Evolutionary conservation across 1,140 invertebrate genomes (phyloP).

Genomic region (Brachionus paranguensis): DNA sequence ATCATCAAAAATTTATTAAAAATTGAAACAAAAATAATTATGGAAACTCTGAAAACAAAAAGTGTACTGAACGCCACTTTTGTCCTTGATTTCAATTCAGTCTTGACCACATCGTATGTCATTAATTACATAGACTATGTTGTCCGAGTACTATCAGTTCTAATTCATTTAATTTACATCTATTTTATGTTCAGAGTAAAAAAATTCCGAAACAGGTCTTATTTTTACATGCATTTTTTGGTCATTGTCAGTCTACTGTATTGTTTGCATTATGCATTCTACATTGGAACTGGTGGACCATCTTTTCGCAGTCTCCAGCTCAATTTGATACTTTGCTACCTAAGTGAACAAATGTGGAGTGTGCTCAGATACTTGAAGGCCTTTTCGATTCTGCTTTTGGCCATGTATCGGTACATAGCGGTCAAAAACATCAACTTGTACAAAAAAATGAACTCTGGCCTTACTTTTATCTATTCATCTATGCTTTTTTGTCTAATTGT

Average conservation of each 20-base stretch:
- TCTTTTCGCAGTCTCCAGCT: background rate
- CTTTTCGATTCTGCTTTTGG: background rate
- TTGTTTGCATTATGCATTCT: background rate
- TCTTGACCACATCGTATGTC: background rate
- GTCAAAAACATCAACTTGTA: conserved; percentile 13
- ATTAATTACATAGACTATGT: background rate
- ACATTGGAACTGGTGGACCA: background rate
- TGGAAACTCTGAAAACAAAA: background rate
- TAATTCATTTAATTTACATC: background rate
- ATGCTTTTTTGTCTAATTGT: background rate
- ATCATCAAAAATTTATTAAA: too few relatives aligned
- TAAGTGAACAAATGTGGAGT: background rate
- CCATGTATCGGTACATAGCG: conserved; percentile 10
- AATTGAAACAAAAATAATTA: background rate
- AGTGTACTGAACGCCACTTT: background rate
- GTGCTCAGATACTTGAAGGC: background rate
- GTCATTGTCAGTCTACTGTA: background rate
- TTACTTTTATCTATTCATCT: background rate
- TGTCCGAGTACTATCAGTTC: background rate
- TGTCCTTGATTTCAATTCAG: background rate
- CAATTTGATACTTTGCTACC: background rate
- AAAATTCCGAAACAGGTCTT: background rate
- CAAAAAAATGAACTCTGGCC: background rate
- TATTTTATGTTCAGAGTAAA: background rate
- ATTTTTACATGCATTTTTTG: background rate